phyloP scores from a whole-genome alignment of 2,113 vertebrate genomes.

The Prinia subflava region DNA sequence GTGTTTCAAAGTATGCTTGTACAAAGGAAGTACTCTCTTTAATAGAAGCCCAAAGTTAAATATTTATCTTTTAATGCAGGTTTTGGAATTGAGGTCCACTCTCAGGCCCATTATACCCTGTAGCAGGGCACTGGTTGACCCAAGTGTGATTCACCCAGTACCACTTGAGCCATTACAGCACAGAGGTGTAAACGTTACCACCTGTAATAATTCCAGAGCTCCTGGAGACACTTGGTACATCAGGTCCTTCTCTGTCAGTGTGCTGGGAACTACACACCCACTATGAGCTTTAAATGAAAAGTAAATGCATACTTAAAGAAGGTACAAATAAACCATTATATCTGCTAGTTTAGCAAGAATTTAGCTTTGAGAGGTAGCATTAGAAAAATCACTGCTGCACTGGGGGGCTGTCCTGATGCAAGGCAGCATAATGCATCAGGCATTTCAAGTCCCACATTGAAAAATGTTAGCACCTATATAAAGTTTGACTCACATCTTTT shows the following conservation, averaged over 20 bases:
- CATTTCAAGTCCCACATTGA: neutral
- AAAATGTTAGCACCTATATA: neutral
- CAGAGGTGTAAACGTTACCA: neutral
- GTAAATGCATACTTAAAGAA: neutral
- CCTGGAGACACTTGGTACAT: fast-evolving
- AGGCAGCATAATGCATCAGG: neutral
- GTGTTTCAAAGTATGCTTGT: neutral
- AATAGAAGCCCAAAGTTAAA: neutral
- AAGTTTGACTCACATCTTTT: neutral
- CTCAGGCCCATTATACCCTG: neutral
- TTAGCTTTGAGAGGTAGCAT: neutral
- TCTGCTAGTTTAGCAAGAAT: neutral
- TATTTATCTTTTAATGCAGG: neutral
- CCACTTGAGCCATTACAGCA: neutral
- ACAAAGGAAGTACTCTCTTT: neutral
- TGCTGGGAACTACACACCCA: neutral
- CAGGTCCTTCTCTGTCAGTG: neutral
- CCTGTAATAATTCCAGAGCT: neutral
- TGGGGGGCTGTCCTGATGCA: neutral
- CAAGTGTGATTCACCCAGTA: neutral
- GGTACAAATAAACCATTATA: neutral
- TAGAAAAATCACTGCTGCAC: neutral
- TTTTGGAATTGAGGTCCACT: neutral
- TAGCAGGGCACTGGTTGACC: neutral
- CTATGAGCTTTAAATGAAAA: neutral